Conservation (phyloP, 2,888 invertebrate species). For the Podotricha telesiphe region DNA sequence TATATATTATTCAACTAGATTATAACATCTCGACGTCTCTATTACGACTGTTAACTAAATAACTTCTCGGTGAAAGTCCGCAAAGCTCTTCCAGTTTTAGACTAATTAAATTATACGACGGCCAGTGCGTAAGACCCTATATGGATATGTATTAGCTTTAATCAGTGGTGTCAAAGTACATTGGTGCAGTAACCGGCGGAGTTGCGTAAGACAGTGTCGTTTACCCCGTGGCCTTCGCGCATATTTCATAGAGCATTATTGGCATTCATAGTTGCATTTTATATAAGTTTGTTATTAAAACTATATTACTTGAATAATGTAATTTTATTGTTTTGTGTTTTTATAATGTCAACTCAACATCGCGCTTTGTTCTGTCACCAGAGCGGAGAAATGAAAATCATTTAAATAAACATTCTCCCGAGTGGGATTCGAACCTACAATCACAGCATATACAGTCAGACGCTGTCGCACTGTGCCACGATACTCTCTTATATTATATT, state of each 20-base stretch:
- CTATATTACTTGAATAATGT: too few species aligned
- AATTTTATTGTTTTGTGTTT: too few species aligned
- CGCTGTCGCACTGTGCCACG: too few species aligned
- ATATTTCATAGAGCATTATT: slow-evolving; percentile 59
- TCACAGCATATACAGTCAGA: too few species aligned
- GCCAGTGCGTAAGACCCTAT: slow-evolving; percentile 28
- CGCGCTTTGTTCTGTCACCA: too few species aligned
- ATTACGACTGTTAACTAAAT: slow-evolving; percentile 6
- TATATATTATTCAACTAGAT: neutral
- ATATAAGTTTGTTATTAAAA: neutral
- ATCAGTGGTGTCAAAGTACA: slow-evolving; percentile 36
- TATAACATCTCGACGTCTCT: neutral
- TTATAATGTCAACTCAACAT: too few species aligned
- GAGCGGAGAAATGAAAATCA: too few species aligned
- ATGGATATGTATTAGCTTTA: slow-evolving; percentile 9
- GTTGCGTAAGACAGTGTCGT: slow-evolving; percentile 77
- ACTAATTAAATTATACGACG: slow-evolving; percentile 35
- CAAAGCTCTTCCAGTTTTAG: slow-evolving; percentile 27
- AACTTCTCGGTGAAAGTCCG: slow-evolving; percentile 33
- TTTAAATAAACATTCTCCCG: too few species aligned
- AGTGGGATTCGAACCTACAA: too few species aligned
- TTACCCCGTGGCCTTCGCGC: slow-evolving; percentile 77
- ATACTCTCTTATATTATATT: too few species aligned
- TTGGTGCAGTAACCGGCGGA: slow-evolving; percentile 39
- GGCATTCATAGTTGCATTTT: slow-evolving; percentile 39